phyloP scores from a whole-genome alignment of 2,888 invertebrate species.

The Frankliniella intonsa region DNA sequence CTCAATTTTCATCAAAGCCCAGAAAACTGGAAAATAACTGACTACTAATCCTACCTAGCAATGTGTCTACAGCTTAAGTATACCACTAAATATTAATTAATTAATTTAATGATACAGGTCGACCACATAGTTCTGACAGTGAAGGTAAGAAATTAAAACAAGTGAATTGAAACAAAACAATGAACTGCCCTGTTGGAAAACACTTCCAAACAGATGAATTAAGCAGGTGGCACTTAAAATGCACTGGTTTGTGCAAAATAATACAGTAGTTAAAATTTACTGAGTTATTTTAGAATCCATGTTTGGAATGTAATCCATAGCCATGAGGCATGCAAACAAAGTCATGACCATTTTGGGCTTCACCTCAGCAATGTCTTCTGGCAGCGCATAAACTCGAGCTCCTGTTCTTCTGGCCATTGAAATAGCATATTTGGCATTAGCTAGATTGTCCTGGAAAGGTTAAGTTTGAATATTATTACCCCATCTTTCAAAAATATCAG shows the following conservation, averaged over 20 bases:
- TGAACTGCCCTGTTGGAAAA: not conserved
- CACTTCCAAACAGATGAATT: not conserved
- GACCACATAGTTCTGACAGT: not conserved
- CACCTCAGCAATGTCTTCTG: constrained; percentile 97
- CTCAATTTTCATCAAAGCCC: not conserved
- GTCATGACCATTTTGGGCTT: constrained; percentile 98
- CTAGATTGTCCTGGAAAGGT: constrained; percentile 73
- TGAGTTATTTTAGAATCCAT: constrained; percentile 56
- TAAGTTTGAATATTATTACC: constrained; percentile 32
- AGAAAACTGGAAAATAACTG: too few species aligned
- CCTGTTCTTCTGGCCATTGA: constrained; percentile 97
- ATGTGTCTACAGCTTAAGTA: not conserved
- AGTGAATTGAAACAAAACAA: constrained; percentile 10
- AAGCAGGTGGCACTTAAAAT: constrained; percentile 3
- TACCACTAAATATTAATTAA: not conserved
- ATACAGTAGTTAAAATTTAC: not conserved
- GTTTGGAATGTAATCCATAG: constrained; percentile 88
- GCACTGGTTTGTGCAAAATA: constrained; percentile 5
- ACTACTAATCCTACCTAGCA: not conserved
- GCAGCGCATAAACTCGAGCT: constrained; percentile 94
- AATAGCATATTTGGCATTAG: constrained; percentile 99
- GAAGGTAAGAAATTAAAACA: constrained; percentile 2
- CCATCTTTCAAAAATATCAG: constrained; percentile 31
- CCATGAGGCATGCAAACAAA: constrained; percentile 98
- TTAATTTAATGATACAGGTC: not conserved